Evolutionary conservation across 2,797 vertebrate genomes (phyloP).

Genomic region (Simalia tracyae): DNA sequence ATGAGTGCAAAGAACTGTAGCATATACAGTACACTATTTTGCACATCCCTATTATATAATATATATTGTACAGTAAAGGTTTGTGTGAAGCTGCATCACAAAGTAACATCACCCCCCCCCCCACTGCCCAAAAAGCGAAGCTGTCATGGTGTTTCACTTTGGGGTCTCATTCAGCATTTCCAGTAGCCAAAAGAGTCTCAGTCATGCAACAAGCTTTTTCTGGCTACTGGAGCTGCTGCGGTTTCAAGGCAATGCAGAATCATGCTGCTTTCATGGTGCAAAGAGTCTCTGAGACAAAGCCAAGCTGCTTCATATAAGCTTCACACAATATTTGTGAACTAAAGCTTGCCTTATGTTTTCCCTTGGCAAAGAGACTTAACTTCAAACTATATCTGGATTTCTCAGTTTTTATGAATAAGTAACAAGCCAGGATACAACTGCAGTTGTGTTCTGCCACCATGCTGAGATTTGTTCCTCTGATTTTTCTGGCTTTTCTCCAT

Average conservation of each 20-base stretch:
- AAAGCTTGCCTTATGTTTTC: not conserved
- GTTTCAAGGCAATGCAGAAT: not conserved
- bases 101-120: too few relatives aligned
- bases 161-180: not conserved
- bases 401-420: not conserved
- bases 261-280: not conserved
- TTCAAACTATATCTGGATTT: not conserved
- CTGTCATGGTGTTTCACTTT: not conserved
- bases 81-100: too few relatives aligned
- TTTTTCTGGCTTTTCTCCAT: not conserved
- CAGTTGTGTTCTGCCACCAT: not conserved
- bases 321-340: not conserved
- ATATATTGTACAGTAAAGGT: too few relatives aligned
- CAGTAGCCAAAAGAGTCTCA: not conserved
- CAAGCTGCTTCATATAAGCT: not conserved
- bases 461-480: not conserved
- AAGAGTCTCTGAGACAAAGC: not conserved
- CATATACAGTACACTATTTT: too few relatives aligned
- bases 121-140: not conserved
- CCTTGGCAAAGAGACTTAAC: not conserved
- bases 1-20: too few relatives aligned
- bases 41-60: too few relatives aligned
- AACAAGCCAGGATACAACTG: not conserved
- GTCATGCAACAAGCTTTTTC: not conserved
- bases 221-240: not conserved